Conservation (phyloP, 1,140 invertebrate species). For the Ganaspis sp. region DNA sequence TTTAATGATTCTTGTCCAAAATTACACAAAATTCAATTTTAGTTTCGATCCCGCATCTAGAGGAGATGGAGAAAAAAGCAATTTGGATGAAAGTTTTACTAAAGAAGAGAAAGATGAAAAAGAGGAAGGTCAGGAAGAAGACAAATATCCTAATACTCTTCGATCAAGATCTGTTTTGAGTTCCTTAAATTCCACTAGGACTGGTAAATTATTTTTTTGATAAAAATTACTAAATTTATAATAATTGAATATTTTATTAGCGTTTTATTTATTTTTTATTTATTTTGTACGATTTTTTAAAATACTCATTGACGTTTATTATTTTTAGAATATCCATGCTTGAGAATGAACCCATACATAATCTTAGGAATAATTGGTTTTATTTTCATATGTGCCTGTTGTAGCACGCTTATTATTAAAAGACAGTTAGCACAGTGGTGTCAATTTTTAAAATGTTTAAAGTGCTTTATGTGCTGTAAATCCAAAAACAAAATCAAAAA, state of each 20-base stretch:
- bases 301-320: no score
- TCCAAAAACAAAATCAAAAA: constrained; percentile 48
- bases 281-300: no score
- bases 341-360: constrained; percentile 45
- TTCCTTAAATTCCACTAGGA: not conserved
- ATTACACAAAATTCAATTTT: not conserved
- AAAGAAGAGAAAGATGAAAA: not conserved
- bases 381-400: constrained; percentile 61
- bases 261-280: no score
- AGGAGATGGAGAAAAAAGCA: constrained; percentile 16
- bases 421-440: constrained; percentile 50
- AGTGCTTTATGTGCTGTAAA: constrained; percentile 35
- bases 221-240: not conserved
- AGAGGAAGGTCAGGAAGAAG: not conserved
- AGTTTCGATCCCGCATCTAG: not conserved
- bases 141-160: not conserved
- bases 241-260: not conserved
- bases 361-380: constrained; percentile 42
- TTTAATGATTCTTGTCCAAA: no score
- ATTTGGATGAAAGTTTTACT: not conserved
- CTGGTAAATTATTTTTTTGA: not conserved
- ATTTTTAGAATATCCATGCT: constrained; percentile 32
- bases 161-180: not conserved
- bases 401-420: constrained; percentile 62
- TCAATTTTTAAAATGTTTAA: constrained; percentile 33